phyloP scores from a whole-genome alignment of 2,797 vertebrate genomes.

The Takifugu rubripes region DNA sequence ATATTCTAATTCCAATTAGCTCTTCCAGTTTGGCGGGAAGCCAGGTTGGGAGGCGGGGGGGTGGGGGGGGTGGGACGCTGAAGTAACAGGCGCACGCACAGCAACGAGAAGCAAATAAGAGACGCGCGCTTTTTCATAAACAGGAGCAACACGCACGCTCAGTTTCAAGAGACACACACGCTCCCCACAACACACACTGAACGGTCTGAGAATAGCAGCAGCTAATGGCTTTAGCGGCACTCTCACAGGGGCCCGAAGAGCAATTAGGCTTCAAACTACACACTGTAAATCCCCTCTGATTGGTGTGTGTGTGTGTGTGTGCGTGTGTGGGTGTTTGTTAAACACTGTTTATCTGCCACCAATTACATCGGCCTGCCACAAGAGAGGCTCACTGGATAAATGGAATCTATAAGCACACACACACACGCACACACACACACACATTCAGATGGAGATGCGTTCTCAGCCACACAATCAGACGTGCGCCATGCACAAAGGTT shows the following conservation, averaged over 20 bases:
- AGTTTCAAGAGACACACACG: slow-evolving; percentile 43
- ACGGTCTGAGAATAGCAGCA: slow-evolving; percentile 62
- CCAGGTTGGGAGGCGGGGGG: slow-evolving; percentile 71
- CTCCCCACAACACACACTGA: slow-evolving; percentile 48
- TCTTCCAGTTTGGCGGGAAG: slow-evolving; percentile 91
- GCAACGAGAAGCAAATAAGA: slow-evolving; percentile 55
- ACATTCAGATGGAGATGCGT: neutral
- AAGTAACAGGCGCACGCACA: slow-evolving; percentile 48
- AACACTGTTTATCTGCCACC: slow-evolving; percentile 94
- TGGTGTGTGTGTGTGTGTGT: slow-evolving; percentile 57
- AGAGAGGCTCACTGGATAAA: slow-evolving; percentile 68
- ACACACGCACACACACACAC: slow-evolving; percentile 4
- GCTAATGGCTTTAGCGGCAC: slow-evolving; percentile 82
- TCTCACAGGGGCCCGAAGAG: slow-evolving; percentile 92
- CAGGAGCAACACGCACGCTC: slow-evolving; percentile 41
- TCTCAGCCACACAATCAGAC: slow-evolving; percentile 16
- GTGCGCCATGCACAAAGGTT: neutral
- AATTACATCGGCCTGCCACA: slow-evolving; percentile 91
- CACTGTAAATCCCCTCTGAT: slow-evolving; percentile 98
- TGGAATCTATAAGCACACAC: slow-evolving; percentile 52
- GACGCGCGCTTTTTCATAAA: slow-evolving; percentile 32
- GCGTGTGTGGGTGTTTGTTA: slow-evolving; percentile 76
- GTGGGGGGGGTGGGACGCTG: slow-evolving; percentile 59
- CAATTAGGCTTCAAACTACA: slow-evolving; percentile 98
- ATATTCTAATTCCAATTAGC: slow-evolving; percentile 99